A percentile compares a stretch with the other conserved stretches of the same genome.
phyloP scores from a whole-genome alignment of 2,113 vertebrate genomes.

The Brachyhypopomus gauderio region DNA sequence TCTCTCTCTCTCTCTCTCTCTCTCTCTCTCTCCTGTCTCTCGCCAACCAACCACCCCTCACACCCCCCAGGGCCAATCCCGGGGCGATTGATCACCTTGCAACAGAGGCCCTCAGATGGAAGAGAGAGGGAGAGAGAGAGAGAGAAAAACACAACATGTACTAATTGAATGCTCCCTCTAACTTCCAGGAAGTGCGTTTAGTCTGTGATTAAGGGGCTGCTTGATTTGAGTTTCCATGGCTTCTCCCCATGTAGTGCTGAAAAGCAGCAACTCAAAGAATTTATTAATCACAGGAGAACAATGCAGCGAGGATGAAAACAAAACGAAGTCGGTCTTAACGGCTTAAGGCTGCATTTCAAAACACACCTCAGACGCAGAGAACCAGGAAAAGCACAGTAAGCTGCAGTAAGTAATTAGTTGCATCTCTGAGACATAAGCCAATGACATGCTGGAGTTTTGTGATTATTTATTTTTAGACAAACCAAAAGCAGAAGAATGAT shows the following conservation, averaged over 20 bases:
- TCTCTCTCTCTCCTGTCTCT: neutral
- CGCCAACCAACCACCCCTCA: neutral
- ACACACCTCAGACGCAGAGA: neutral
- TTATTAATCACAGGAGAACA: conserved; percentile 34
- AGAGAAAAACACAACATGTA: conserved; percentile 52
- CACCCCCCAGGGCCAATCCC: conserved; percentile 55
- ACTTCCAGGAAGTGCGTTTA: conserved; percentile 64
- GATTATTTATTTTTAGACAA: neutral
- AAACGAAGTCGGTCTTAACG: conserved; percentile 13
- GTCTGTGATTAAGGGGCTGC: conserved; percentile 58
- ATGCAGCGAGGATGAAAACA: conserved; percentile 20
- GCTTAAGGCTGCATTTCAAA: conserved; percentile 4
- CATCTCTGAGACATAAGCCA: neutral
- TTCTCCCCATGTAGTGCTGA: conserved; percentile 17
- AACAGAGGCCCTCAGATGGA: conserved; percentile 67
- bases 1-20: too few species aligned
- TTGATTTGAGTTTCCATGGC: conserved; percentile 37
- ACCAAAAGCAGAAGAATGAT: neutral
- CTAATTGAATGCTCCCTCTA: conserved; percentile 66
- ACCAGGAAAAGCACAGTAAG: neutral
- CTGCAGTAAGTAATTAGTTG: neutral
- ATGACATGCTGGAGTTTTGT: neutral
- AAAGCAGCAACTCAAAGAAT: conserved; percentile 25
- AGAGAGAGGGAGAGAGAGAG: conserved; percentile 45
- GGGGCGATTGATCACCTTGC: conserved; percentile 69